Percentiles rank a stretch among this genome's conserved stretches.
Evolutionary conservation across 1,140 invertebrate genomes (phyloP).

Genomic region (Lysiphlebus fabarum): DNA sequence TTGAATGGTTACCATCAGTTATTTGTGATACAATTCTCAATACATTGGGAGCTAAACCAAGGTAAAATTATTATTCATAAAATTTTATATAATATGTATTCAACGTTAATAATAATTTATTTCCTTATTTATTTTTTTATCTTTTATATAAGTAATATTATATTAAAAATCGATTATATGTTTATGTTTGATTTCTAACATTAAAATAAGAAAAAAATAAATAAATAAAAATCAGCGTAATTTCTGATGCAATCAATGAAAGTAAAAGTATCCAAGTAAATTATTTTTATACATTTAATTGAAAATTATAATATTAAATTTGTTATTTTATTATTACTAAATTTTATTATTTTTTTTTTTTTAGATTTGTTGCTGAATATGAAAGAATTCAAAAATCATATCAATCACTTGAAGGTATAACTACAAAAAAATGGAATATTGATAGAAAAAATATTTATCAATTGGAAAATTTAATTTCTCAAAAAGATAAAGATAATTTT

Average conservation of each 20-base stretch:
- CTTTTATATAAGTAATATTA: neutral
- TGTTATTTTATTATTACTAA: conserved; percentile 3
- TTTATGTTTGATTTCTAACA: neutral
- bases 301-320: too few species aligned
- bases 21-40: conserved; percentile 36
- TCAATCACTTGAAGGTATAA: conserved; percentile 34
- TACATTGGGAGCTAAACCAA: conserved; percentile 33
- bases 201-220: neutral
- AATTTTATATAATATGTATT: too few species aligned
- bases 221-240: too few species aligned
- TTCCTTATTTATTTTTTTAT: neutral
- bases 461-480: conserved; percentile 29
- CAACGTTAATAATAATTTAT: too few species aligned
- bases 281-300: too few species aligned
- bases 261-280: too few species aligned
- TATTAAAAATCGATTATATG: neutral
- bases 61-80: conserved; percentile 28
- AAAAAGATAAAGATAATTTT: conserved; percentile 35
- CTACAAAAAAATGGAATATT: conserved; percentile 31
- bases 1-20: conserved; percentile 43
- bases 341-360: neutral
- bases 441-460: conserved; percentile 35
- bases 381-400: conserved; percentile 37
- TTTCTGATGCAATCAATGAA: too few species aligned
- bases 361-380: conserved; percentile 31